These are phyloP conservation scores for Drosophila funebris DNA, from an alignment of 1,140 invertebrate genomes.

Conservation along the genomic window DNA sequence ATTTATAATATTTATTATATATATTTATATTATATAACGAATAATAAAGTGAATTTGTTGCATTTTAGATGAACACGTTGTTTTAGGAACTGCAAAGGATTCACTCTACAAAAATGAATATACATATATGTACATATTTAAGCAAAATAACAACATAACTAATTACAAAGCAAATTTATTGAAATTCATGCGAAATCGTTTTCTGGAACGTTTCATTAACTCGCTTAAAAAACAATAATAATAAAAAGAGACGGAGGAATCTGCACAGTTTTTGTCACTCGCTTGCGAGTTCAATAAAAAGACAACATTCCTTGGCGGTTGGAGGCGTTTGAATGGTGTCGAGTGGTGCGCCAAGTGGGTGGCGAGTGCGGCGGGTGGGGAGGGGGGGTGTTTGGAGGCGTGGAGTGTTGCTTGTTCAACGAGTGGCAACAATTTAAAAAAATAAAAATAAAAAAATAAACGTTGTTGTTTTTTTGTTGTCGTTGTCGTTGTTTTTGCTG, in stretches of 20 bases:
- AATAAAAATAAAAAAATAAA: conserved; percentile 12
- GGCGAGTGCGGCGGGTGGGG: neutral
- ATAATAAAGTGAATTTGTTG: neutral
- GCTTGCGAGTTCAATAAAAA: conserved; percentile 60
- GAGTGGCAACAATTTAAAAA: conserved; percentile 73
- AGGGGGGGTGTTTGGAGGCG: conserved; percentile 24
- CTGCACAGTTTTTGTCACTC: conserved; percentile 48
- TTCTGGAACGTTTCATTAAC: neutral
- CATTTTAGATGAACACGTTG: too few relatives aligned
- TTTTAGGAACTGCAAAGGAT: too few relatives aligned
- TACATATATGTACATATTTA: neutral
- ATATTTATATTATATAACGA: too few relatives aligned
- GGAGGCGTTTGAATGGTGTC: conserved; percentile 29
- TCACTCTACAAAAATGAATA: neutral
- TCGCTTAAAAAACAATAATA: neutral
- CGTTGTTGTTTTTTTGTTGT: conserved; percentile 27
- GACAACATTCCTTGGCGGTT: conserved; percentile 10
- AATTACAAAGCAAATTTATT: too few relatives aligned
- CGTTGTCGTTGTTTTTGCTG: conserved; percentile 38
- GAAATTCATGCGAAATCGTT: neutral
- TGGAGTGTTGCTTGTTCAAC: conserved; percentile 54
- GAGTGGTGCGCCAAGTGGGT: conserved; percentile 15
- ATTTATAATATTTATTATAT: too few relatives aligned
- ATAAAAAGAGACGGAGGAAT: neutral
- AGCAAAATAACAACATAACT: neutral